Base-by-base conservation (phyloP, 2,888 invertebrate species). In the Acleris literana region DNA sequence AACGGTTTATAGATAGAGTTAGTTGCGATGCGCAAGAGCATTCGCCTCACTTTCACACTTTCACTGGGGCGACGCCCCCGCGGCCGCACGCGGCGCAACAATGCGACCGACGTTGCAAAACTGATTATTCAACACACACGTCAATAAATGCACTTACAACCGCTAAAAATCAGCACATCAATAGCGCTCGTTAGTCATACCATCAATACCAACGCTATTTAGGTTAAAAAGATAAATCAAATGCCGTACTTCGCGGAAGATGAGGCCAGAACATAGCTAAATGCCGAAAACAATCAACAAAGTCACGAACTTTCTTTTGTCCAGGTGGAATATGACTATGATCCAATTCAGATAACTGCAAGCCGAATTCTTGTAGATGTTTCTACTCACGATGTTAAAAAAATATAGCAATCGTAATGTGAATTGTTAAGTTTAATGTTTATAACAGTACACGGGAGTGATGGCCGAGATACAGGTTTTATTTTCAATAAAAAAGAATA, bases 41-140 rank as follows among this genome's bases (percentile, higher is more conserved):
- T 88, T 90, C 87, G 89, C 85, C 84, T 92, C 92, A 92, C 92
- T 92, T 92, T 92, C 92, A 89, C 92, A 92, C 92, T 92, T 92
- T 92, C 92, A 90, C 92, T 92, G 80, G 89, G 88, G 81, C 90
- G 88, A 86, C 92, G 91, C 83, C 88, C 87, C 83, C 86, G 81
- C 77, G 70, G 77, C 72, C 74, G 78, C 77, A 78, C 77, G 77
- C 74, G 75, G 77, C 74, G 76, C 71, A 76, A 53, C 78, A 76
- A 78, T 76, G 76, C 78, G 78, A 79, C 76, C 75, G 76, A 81
- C 78, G 81, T 85, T 88, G 88, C 89, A 86, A 88, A 88, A 89
- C 82, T 80, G 84, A 88, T 90, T 90, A 88, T 86, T 84, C 82
- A 89, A 90, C 85, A 80, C 78, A 74, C 72, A 81, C 51, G 63